phyloP scores from a whole-genome alignment of 2,797 vertebrate species.

The Neostethus bicornis region DNA sequence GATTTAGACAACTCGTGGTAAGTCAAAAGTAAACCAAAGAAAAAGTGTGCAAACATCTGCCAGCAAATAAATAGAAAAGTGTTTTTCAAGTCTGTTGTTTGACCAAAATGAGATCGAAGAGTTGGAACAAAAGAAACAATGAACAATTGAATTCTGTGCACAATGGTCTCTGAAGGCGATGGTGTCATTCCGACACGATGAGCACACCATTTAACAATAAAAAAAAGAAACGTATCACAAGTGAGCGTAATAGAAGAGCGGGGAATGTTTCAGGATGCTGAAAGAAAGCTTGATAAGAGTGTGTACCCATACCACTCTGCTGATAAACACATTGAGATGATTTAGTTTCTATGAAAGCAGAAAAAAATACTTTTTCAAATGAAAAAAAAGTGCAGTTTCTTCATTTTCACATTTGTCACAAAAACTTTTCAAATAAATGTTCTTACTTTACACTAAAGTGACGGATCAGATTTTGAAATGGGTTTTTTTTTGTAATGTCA shows the following conservation, averaged over 20 bases:
- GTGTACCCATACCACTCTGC: conserved; percentile 20
- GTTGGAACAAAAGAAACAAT: conserved; percentile 27
- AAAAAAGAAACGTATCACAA: conserved; percentile 36
- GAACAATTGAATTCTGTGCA: conserved; percentile 19
- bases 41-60: background rate
- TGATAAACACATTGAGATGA: conserved; percentile 29
- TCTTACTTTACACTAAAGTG: conserved; percentile 26
- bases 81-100: conserved; percentile 1
- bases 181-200: conserved; percentile 31
- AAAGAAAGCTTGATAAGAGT: conserved; percentile 28
- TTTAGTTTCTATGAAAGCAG: conserved; percentile 22
- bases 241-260: conserved; percentile 43
- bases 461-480: conserved; percentile 32
- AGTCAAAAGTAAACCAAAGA: conserved; percentile 10
- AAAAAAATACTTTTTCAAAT: conserved; percentile 10
- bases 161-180: conserved; percentile 20
- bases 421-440: conserved; percentile 8
- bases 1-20: conserved; percentile 38
- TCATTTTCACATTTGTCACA: conserved; percentile 38
- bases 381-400: conserved; percentile 55
- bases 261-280: conserved; percentile 37
- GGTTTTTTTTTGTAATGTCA: conserved; percentile 34
- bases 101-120: conserved; percentile 3
- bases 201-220: conserved; percentile 47
- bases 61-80: conserved; percentile 7